Conservation (phyloP, 1,140 invertebrate genomes). For the Leptestheria dahalacensis region DNA sequence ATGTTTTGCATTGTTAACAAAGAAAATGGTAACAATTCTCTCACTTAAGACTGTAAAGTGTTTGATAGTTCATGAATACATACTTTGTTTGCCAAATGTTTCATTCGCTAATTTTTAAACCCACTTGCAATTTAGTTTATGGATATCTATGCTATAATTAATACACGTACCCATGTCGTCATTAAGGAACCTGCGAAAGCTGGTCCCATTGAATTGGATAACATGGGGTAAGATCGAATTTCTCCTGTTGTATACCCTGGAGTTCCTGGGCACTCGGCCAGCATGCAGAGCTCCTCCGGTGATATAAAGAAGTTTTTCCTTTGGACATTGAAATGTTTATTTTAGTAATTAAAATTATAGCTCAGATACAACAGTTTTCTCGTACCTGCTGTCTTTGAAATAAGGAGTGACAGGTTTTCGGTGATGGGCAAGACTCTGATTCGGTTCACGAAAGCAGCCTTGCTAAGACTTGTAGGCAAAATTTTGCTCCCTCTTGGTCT, state of each 20-base stretch:
- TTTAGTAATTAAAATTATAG: too few relatives aligned
- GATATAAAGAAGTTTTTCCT: background rate
- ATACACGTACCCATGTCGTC: background rate
- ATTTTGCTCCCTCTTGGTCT: background rate
- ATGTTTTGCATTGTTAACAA: too few relatives aligned
- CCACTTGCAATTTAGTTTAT: too few relatives aligned
- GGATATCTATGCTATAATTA: too few relatives aligned
- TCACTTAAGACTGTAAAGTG: too few relatives aligned
- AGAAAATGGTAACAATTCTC: too few relatives aligned
- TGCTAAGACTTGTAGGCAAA: background rate
- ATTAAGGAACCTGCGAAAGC: background rate
- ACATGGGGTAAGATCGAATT: background rate
- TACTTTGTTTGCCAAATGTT: too few relatives aligned
- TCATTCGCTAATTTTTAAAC: too few relatives aligned
- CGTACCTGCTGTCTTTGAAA: background rate
- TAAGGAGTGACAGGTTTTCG: background rate
- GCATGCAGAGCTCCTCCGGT: background rate
- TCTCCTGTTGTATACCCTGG: background rate
- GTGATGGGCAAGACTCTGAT: background rate
- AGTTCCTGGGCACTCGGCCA: background rate
- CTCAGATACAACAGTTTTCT: too few relatives aligned
- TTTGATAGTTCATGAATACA: too few relatives aligned
- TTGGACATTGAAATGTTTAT: background rate
- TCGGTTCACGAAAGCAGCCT: background rate
- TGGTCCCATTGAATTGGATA: background rate